Evolutionary conservation across 2,888 invertebrate species (phyloP).

Genomic region (Acleris laterana): DNA sequence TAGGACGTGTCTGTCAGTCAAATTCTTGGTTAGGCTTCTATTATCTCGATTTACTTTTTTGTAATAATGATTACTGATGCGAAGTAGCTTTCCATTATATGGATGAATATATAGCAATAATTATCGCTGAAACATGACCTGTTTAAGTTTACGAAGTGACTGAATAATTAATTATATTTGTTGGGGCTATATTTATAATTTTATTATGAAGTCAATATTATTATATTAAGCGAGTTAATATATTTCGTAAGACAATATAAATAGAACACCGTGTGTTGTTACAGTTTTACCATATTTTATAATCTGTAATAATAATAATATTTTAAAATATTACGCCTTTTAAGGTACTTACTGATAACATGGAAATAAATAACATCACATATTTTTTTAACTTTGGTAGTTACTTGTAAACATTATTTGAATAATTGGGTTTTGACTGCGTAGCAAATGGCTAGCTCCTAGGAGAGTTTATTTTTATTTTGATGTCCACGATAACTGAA

Average conservation of each 20-base stretch:
- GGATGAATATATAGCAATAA: conserved; percentile 23
- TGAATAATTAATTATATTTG: conserved; percentile 30
- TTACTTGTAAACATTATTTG: no score
- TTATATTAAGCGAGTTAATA: conserved; percentile 24
- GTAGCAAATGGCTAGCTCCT: background rate
- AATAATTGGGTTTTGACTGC: conserved; percentile 1
- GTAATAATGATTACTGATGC: background rate
- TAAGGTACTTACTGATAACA: conserved; percentile 5
- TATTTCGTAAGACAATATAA: conserved; percentile 11
- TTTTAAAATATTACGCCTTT: conserved; percentile 11
- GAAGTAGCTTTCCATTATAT: conserved; percentile 1
- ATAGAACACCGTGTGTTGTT: conserved; percentile 33
- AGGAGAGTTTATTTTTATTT: background rate
- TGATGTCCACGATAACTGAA: background rate
- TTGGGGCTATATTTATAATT: conserved; percentile 19
- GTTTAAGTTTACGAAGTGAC: conserved; percentile 31
- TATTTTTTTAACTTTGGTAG: conserved; percentile 1
- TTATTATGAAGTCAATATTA: conserved; percentile 22
- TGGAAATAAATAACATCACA: conserved; percentile 16
- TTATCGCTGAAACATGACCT: conserved; percentile 16
- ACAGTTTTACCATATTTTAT: conserved; percentile 36
- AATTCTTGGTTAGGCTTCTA: background rate
- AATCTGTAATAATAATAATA: conserved; percentile 11
- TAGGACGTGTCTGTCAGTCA: background rate
- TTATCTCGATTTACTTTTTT: background rate